These are phyloP conservation scores for Pipa parva DNA, from an alignment of 2,113 vertebrate species.

Conservation along the genomic window DNA sequence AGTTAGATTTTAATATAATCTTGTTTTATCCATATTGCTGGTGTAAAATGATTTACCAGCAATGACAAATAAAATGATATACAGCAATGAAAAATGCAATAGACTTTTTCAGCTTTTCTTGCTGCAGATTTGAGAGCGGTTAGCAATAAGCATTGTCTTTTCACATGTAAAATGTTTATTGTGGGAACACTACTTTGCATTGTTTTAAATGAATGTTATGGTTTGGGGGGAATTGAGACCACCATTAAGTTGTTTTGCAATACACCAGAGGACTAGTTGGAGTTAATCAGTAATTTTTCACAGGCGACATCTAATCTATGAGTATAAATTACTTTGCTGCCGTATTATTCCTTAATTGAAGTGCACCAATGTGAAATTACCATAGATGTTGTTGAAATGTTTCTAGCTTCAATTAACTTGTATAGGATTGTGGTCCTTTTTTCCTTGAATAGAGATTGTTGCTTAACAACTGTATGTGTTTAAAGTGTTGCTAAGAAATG, in stretches of 20 bases:
- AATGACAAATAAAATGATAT: too few relatives aligned
- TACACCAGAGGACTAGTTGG: conserved; percentile 55
- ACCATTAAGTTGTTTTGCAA: conserved; percentile 53
- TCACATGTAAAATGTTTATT: conserved; percentile 45
- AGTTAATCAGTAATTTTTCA: conserved; percentile 72
- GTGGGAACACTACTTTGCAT: conserved; percentile 49
- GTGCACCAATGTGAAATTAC: conserved; percentile 67
- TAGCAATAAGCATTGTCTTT: too few relatives aligned
- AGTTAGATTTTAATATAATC: too few relatives aligned
- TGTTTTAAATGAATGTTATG: conserved; percentile 54
- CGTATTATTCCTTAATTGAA: conserved; percentile 77
- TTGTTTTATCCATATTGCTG: too few relatives aligned
- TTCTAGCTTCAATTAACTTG: conserved; percentile 62
- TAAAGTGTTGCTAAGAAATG: conserved; percentile 54
- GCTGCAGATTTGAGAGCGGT: too few relatives aligned
- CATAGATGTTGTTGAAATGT: conserved; percentile 57
- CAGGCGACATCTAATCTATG: conserved; percentile 68
- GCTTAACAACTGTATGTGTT: conserved; percentile 61
- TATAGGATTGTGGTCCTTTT: conserved; percentile 50
- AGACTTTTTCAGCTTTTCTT: too few relatives aligned
- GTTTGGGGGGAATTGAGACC: conserved; percentile 44
- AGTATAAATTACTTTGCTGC: conserved; percentile 72
- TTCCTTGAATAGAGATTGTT: conserved; percentile 50
- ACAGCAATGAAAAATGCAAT: too few relatives aligned
- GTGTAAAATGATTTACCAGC: too few relatives aligned